Evolutionary conservation across 2,888 invertebrate genomes (phyloP), one percentile per base, ranked within the genome.

Genomic region (Euzetes globulus): DNA sequence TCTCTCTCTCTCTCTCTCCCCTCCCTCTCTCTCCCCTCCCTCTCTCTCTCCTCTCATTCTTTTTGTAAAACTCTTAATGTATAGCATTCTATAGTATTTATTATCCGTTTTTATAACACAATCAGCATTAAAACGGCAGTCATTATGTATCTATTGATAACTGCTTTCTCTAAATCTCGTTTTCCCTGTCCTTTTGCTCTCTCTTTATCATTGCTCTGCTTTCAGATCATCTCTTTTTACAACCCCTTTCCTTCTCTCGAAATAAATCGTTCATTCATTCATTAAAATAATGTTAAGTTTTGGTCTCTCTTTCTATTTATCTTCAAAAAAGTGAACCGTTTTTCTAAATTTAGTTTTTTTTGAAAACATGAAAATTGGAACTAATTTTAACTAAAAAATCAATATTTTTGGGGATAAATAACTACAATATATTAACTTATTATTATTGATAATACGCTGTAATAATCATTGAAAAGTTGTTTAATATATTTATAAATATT

Each of bases 71-170:
- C 13, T 60, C 27, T 22, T 19, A 60, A 27, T 63, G 63, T 63
- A 63, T 33, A n/a, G 63, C 63, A 63, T 37, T 63, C 33, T 25
- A 55, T 25, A n/a, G 52, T n/a, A 25, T 55, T 55, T 25, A 50
- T 55, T 55, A 55, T 55, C 55, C 63, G 33, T 37, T 63, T 63
- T 37, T 37, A 37, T 37, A 63, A 33, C 58, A 58, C 58, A 58
- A 58, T 58, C 58, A 63, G 33, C 63, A 63, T 63, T 63, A 63
- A 63, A 63, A 63, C 27, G 33, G 19, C 63, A 55, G 63, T 63
- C 29, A 63, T 63, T 63, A 63, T 63, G 63, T 63, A 63, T 63
- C 19, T 63, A 63, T 63, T 63, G 29, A 41, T 41, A 41, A 41
- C 41, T 41, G 41, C 1, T 41, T 41, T 41, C 41, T 41, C 7